A percentile compares a stretch with the other conserved stretches of the same genome.
These are phyloP conservation scores for Taeniopygia guttata DNA, from an alignment of 2,797 vertebrate genomes.

Conservation along the genomic window DNA sequence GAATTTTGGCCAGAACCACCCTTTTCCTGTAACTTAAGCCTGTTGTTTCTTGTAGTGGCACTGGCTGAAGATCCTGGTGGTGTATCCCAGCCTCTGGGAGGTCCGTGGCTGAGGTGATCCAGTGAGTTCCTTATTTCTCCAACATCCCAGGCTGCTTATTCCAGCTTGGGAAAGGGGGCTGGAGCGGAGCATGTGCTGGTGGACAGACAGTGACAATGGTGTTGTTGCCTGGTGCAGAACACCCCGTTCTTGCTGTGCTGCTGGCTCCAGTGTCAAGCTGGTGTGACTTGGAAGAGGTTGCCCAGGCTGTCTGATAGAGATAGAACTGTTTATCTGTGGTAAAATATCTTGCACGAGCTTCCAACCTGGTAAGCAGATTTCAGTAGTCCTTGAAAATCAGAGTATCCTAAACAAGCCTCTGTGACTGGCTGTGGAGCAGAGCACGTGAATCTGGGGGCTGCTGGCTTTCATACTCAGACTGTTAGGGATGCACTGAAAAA, in stretches of 20 bases:
- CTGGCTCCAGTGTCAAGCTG: neutral
- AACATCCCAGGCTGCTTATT: neutral
- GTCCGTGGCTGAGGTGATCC: neutral
- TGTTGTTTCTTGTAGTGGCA: neutral
- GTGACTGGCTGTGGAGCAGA: neutral
- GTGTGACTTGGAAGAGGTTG: neutral
- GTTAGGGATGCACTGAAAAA: neutral
- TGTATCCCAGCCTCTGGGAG: neutral
- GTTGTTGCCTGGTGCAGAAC: neutral
- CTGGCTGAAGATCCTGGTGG: neutral
- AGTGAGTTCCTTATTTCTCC: neutral
- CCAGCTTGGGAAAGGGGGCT: neutral
- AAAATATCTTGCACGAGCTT: neutral
- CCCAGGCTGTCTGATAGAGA: neutral
- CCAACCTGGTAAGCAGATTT: neutral
- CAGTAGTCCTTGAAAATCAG: neutral
- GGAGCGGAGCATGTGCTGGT: neutral
- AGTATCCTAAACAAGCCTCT: neutral
- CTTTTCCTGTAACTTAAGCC: slow-evolving; percentile 24
- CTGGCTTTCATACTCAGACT: neutral
- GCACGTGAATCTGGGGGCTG: neutral
- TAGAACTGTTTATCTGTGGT: neutral
- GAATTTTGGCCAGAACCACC: neutral
- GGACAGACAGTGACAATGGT: neutral
- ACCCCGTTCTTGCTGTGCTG: neutral